These are phyloP conservation scores for Hirtodrosophila trivittata DNA, from an alignment of 2,888 invertebrate genomes.

Conservation along the genomic window DNA sequence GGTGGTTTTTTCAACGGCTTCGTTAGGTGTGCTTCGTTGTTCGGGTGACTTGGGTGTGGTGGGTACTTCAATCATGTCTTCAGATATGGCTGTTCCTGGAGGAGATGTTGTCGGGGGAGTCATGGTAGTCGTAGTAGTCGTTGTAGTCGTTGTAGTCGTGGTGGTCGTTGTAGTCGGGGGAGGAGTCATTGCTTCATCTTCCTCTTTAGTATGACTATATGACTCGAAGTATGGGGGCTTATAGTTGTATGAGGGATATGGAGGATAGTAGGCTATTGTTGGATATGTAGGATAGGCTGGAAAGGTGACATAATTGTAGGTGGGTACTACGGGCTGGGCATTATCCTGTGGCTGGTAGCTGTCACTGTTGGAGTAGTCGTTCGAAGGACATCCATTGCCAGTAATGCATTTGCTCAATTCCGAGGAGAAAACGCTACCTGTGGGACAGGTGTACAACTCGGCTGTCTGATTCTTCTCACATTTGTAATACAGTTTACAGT, in stretches of 20 bases:
- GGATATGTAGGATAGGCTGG: slow-evolving; percentile 16
- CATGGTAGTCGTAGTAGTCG: no score
- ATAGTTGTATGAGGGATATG: slow-evolving; percentile 5
- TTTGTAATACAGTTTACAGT: slow-evolving; percentile 80
- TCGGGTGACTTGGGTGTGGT: no score
- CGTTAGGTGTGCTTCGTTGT: no score
- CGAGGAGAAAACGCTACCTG: slow-evolving; percentile 76
- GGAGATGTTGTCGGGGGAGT: no score
- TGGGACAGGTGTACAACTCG: slow-evolving; percentile 80
- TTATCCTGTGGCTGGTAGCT: slow-evolving; percentile 41
- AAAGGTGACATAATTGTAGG: slow-evolving; percentile 4
- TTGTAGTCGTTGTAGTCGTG: background rate
- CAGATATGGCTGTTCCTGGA: no score
- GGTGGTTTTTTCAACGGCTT: no score
- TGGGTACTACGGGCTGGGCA: slow-evolving; percentile 17
- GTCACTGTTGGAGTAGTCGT: slow-evolving; percentile 74
- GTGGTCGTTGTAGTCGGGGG: background rate
- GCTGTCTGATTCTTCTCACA: slow-evolving; percentile 75
- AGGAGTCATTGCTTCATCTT: no score
- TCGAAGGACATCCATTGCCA: slow-evolving; percentile 75
- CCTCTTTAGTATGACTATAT: slow-evolving; percentile 11
- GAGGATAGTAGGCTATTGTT: slow-evolving; percentile 14
- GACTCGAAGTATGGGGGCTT: background rate
- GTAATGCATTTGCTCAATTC: slow-evolving; percentile 75
- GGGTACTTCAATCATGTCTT: no score